phyloP scores from a whole-genome alignment of 2,888 invertebrate species.

The Thecocarcelia acutangulata region DNA sequence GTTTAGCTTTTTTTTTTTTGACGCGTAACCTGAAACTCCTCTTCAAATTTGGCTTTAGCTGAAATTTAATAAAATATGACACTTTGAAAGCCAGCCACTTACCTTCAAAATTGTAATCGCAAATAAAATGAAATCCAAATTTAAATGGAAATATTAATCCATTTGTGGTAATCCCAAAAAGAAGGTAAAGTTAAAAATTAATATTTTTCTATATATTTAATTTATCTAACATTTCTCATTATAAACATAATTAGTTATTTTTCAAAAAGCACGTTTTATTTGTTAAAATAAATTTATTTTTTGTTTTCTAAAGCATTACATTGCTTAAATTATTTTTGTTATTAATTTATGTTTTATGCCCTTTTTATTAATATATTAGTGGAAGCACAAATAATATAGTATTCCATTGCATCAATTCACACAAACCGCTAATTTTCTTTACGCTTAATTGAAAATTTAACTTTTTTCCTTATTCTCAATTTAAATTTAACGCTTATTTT shows the following conservation, averaged over 20 bases:
- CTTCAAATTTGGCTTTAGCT: too few species aligned
- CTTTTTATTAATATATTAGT: constrained; percentile 49
- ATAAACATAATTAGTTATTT: constrained; percentile 6
- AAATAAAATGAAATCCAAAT: constrained; percentile 21
- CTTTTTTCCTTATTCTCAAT: constrained; percentile 26
- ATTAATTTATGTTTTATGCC: constrained; percentile 10
- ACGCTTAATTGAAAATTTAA: constrained; percentile 11
- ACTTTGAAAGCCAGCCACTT: not conserved
- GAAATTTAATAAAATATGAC: too few species aligned
- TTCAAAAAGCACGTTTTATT: constrained; percentile 39
- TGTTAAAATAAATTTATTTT: constrained; percentile 14
- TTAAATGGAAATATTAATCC: constrained; percentile 42
- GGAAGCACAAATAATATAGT: constrained; percentile 13
- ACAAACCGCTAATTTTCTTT: constrained; percentile 42
- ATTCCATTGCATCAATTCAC: constrained; percentile 23
- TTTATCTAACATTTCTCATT: constrained; percentile 13
- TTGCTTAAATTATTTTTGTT: constrained; percentile 30
- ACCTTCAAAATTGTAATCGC: constrained; percentile 38
- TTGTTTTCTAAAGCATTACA: not conserved
- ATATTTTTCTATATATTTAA: constrained; percentile 25
- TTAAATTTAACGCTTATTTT: constrained; percentile 57
- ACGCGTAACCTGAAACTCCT: too few species aligned
- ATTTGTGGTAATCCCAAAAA: constrained; percentile 48
- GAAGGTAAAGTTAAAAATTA: constrained; percentile 39
- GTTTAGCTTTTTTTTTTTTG: too few species aligned